A percentile compares a stretch with the other conserved stretches of the same genome.
phyloP scores from a whole-genome alignment of 2,113 vertebrate genomes.

The Leiothrix lutea region DNA sequence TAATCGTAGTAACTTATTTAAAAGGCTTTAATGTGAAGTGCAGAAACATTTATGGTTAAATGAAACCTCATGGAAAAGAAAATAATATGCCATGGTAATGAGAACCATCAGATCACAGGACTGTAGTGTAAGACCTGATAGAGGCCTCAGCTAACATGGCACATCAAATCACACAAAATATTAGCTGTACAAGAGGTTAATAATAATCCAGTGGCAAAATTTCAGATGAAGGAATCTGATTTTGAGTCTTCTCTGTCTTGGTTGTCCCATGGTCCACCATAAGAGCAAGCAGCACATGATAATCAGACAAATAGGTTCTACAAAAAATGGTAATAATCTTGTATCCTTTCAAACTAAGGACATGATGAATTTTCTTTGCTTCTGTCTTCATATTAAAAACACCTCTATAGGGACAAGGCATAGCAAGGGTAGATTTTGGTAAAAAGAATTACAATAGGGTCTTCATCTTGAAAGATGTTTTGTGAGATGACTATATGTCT shows the following conservation, averaged over 20 bases:
- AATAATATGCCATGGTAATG: neutral
- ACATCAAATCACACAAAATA: neutral
- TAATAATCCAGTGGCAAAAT: neutral
- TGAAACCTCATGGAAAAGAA: neutral
- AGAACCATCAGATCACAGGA: neutral
- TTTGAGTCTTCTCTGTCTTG: neutral
- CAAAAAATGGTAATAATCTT: neutral
- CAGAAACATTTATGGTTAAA: neutral
- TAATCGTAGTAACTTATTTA: neutral
- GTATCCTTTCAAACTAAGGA: neutral
- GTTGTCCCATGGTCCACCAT: rapidly evolving
- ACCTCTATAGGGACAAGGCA: neutral
- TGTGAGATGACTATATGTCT: neutral
- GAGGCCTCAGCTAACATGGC: neutral
- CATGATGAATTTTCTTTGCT: neutral
- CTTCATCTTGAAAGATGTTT: neutral
- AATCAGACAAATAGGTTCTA: neutral
- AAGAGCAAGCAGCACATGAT: neutral
- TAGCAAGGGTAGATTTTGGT: neutral
- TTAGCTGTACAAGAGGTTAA: neutral
- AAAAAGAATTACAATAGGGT: neutral
- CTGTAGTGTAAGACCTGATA: neutral
- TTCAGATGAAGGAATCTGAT: neutral
- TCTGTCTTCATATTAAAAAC: neutral
- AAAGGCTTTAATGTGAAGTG: neutral